Evolutionary conservation across 2,888 invertebrate genomes (phyloP), one percentile per base, ranked within the genome.

Genomic region (Conus canariensis): DNA sequence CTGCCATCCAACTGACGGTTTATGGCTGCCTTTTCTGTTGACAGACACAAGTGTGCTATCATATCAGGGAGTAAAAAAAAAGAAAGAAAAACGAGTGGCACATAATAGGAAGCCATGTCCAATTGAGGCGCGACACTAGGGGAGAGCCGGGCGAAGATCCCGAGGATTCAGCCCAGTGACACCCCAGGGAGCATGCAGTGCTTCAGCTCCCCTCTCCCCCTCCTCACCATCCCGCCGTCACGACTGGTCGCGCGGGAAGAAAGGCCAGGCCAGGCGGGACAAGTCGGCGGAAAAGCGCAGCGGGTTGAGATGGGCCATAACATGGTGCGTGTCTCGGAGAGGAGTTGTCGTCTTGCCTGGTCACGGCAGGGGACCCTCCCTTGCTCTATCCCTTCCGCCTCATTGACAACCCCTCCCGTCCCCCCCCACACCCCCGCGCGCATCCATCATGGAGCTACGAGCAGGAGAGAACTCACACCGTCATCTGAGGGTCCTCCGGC

Each of bases 371-470:
- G 56, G 19, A 56, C 58, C 82, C 64, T 2, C 64, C 16, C 64
- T 7, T 74, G 45, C 64, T 64, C 64, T 64, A 10, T 64, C 64
- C 16, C 64, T 64, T 16, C 64, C 64, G 64, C 64, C 64, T 64
- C 64, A 64, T 64, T 64, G 3, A 64, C 70, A 70, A 22, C 70
- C 70, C 70, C 22, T 22, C 70, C 77, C 30, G 14, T 12, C 25
- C 60, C 58, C n/a, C 56, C 25, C 85, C 85, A 14, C 30, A n/a
- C 14, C 60, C 16, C 25, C 25, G 25, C 86, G 45, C 9, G 45
- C 86, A 67, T 86, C 86, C 86, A 67, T 86, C 86, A 86, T 86
- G 86, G 86, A 86, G 67, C 64, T 67, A 86, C 67, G 30, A 19
- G 86, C 30, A 45, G 25, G 85, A 86, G 86, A 45, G 45, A 67